Conservation (phyloP, 2,888 invertebrate genomes). For the Spilarctia lutea region DNA sequence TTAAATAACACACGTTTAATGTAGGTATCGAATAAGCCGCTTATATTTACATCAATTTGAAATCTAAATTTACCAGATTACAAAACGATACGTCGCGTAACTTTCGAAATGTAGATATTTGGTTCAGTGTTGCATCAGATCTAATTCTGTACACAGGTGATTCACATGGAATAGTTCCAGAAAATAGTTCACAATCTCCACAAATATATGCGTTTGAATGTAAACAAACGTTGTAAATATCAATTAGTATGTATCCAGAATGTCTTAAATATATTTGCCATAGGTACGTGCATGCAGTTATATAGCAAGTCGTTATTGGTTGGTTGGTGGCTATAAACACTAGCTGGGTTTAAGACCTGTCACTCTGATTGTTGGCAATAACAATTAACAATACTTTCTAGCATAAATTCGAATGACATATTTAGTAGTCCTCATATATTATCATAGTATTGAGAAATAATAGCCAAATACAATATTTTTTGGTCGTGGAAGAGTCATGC, state of each 20-base stretch:
- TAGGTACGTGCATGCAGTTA: neutral
- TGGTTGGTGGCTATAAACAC: too few relatives aligned
- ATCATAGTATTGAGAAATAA: too few relatives aligned
- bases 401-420: neutral
- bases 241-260: conserved; percentile 17
- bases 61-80: conserved; percentile 53
- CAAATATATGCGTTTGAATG: conserved; percentile 38
- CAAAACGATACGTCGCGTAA: conserved; percentile 55
- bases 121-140: conserved; percentile 75
- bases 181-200: conserved; percentile 56
- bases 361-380: neutral
- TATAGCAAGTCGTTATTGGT: neutral
- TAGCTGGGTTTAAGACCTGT: neutral
- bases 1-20: too few relatives aligned
- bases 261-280: neutral
- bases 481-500: too few relatives aligned
- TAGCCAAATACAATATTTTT: too few relatives aligned
- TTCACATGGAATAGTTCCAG: conserved; percentile 79
- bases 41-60: conserved; percentile 24
- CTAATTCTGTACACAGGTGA: conserved; percentile 78
- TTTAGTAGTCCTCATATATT: too few relatives aligned
- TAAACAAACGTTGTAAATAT: conserved; percentile 40
- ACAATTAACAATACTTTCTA: neutral
- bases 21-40: too few relatives aligned
- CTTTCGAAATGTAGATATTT: conserved; percentile 56